Evolutionary conservation across 64 coral and sea anemone genomes (phyloP).

Genomic region (Pocillopora damicornis): DNA sequence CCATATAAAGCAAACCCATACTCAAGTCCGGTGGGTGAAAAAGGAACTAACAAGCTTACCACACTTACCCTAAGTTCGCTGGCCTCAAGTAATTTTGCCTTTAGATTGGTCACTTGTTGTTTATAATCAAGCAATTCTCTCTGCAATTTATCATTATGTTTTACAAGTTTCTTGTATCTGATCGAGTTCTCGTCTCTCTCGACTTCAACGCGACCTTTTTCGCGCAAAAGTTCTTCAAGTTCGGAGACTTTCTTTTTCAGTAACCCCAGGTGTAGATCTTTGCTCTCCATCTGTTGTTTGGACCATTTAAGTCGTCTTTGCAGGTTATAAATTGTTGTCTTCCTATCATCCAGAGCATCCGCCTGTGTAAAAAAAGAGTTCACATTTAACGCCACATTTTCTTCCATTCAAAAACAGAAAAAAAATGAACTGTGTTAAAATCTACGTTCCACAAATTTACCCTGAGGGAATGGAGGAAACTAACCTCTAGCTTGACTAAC

Average conservation of each 20-base stretch:
- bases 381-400: background rate
- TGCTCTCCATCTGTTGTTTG: conserved; percentile 96
- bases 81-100: conserved; percentile 65
- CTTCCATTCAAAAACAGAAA: no score
- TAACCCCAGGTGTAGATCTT: conserved; percentile 73
- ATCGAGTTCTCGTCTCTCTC: conserved; percentile 88
- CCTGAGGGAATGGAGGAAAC: background rate
- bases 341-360: conserved; percentile 84
- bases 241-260: conserved; percentile 76
- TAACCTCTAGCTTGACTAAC: conserved; percentile 90
- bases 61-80: conserved; percentile 77
- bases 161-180: conserved; percentile 78
- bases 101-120: conserved; percentile 71
- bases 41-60: background rate
- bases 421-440: no score
- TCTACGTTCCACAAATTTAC: no score
- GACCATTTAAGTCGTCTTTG: conserved; percentile 87
- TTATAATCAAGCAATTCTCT: conserved; percentile 86
- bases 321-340: conserved; percentile 85
- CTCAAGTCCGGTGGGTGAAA: no score
- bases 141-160: conserved; percentile 93
- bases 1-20: no score
- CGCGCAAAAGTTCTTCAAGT: conserved; percentile 67
- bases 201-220: conserved; percentile 74
- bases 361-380: conserved; percentile 31